A percentile compares a stretch with the other conserved stretches of the same genome.
Evolutionary conservation across 2,888 invertebrate species (phyloP).

Genomic region (Cinara cedri): DNA sequence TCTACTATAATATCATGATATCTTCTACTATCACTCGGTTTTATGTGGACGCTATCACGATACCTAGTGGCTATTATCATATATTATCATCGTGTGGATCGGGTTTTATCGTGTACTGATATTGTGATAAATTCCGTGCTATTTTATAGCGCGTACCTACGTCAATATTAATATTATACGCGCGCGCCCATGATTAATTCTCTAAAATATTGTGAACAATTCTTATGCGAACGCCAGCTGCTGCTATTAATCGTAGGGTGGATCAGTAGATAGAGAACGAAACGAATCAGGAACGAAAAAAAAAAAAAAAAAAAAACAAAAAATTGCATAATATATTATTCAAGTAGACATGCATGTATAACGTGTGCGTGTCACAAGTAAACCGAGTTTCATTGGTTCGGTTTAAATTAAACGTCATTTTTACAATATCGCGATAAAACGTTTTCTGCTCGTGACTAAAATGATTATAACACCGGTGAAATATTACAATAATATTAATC

Average conservation of each 20-base stretch:
- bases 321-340: constrained; percentile 21
- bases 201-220: neutral
- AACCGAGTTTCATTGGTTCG: constrained; percentile 33
- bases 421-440: constrained; percentile 11
- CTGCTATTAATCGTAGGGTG: neutral
- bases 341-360: constrained; percentile 12
- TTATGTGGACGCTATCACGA: too few species aligned
- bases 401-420: constrained; percentile 52
- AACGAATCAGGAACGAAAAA: too few species aligned
- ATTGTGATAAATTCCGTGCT: too few species aligned
- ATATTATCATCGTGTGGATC: too few species aligned
- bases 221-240: neutral
- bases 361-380: constrained; percentile 34
- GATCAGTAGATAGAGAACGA: neutral
- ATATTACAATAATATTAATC: constrained; percentile 47
- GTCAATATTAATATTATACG: neutral
- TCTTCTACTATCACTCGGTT: too few species aligned
- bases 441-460: constrained; percentile 47
- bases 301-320: too few species aligned
- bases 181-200: neutral
- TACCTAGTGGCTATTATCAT: too few species aligned
- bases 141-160: neutral
- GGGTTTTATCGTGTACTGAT: too few species aligned
- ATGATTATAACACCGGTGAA: constrained; percentile 45
- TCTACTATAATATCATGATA: too few species aligned